Evolutionary conservation across 2,888 invertebrate genomes (phyloP).

Genomic region (Periphyllus acericola): DNA sequence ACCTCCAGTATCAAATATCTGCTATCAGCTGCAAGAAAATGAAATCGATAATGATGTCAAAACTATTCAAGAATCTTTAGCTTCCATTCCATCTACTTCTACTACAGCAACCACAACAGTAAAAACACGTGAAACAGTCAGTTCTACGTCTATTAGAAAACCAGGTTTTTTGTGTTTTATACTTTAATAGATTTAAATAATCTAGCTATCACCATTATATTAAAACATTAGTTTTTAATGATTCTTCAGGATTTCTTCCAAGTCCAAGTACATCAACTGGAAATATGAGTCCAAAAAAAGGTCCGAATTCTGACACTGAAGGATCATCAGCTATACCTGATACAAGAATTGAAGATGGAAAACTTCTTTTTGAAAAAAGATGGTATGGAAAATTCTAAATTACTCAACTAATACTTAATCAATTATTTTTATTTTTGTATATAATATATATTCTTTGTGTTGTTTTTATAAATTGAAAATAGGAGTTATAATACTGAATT

Average conservation of each 20-base stretch:
- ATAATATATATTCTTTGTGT: too few relatives aligned
- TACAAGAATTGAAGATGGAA: slow-evolving; percentile 85
- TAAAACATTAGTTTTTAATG: not conserved
- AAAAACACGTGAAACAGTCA: slow-evolving; percentile 68
- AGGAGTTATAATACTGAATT: too few relatives aligned
- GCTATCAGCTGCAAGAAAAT: slow-evolving; percentile 86
- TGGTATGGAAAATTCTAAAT: slow-evolving; percentile 72
- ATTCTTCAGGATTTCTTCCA: slow-evolving; percentile 35
- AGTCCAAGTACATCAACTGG: slow-evolving; percentile 45
- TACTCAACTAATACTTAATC: not conserved
- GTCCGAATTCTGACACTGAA: slow-evolving; percentile 45
- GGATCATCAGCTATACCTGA: slow-evolving; percentile 47
- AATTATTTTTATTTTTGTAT: too few relatives aligned
- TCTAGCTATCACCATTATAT: not conserved
- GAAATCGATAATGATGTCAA: slow-evolving; percentile 89
- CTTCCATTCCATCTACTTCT: slow-evolving; percentile 28
- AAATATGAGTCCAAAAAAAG: slow-evolving; percentile 54
- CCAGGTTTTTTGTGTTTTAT: slow-evolving; percentile 67
- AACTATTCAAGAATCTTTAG: slow-evolving; percentile 71
- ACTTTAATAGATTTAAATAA: not conserved
- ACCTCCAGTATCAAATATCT: slow-evolving; percentile 85
- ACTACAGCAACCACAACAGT: slow-evolving; percentile 22
- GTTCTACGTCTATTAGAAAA: slow-evolving; percentile 69
- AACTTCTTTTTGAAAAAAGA: slow-evolving; percentile 89
- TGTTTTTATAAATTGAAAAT: too few relatives aligned